phyloP scores from a whole-genome alignment of 30 jellyfish, hydroid and myxozoan species.

The Hydractinia symbiolongicarpus region DNA sequence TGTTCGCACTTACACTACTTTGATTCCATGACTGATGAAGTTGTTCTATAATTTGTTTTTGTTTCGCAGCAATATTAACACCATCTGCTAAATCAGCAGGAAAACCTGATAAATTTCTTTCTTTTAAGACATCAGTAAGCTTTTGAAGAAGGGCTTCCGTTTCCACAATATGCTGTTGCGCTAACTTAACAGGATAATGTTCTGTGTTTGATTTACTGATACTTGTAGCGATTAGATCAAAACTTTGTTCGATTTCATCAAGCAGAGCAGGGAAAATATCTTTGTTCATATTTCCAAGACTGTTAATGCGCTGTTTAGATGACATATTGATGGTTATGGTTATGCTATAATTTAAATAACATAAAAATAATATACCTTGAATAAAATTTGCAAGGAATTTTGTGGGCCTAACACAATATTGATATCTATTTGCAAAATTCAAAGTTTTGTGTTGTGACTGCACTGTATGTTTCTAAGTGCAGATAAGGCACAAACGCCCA shows the following conservation, averaged over 20 bases:
- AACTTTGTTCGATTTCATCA: slow-evolving; percentile 12
- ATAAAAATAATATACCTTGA: too few species aligned
- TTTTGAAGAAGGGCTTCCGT: not conserved
- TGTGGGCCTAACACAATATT: too few species aligned
- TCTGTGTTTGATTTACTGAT: not conserved
- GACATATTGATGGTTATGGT: too few species aligned
- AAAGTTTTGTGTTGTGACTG: too few species aligned
- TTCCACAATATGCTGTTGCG: not conserved
- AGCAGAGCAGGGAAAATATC: not conserved
- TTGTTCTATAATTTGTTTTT: slow-evolving; percentile 5
- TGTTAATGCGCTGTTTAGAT: too few species aligned
- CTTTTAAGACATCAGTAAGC: not conserved
- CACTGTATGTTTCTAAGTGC: too few species aligned
- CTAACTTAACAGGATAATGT: not conserved
- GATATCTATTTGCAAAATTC: too few species aligned
- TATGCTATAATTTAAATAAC: too few species aligned
- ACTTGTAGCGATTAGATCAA: not conserved
- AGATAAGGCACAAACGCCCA: too few species aligned
- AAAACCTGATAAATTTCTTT: slow-evolving; percentile 16
- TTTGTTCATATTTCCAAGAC: too few species aligned
- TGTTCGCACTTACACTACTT: not conserved
- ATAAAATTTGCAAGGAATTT: too few species aligned
- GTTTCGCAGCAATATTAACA: slow-evolving; percentile 12
- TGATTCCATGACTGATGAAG: slow-evolving; percentile 14
- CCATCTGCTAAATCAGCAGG: slow-evolving; percentile 16